Base-by-base conservation (phyloP, 2,888 invertebrate species). In the Ceriagrion tenellum region DNA sequence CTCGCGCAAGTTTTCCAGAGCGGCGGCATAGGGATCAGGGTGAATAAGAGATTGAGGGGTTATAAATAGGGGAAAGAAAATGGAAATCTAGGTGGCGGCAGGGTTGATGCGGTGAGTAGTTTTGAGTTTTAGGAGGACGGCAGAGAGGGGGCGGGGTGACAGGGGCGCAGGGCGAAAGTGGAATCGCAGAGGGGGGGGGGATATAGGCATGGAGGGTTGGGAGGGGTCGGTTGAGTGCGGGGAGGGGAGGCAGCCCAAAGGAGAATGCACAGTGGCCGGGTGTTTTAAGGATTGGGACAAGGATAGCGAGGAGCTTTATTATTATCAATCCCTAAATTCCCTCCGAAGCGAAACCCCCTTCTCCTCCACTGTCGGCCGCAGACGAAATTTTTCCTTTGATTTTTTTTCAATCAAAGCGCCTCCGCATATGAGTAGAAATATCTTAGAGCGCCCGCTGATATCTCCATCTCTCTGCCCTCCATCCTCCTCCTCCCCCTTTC, bases 341-440 rank as follows among this genome's bases (percentile, higher is more conserved):
- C 69, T 74, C 93, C 26, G 0, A n/a, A 59, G 89, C 4, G 81
- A 35, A 81, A 81, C 81, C 81, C 81, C 81, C 16, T 18, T 35
- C 30, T 81, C n/a, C 55, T 89, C 89, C 16, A 30, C 56, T 69
- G 69, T 93, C 93, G 93, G 93, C 74, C 69, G 69, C 93, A 93
- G 63, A 93, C 93, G 47, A 93, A 93, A 74, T 93, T 81, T 69
- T 69, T 35, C 93, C n/a, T 93, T 93, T 40, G 47, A n/a, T 63
- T 93, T 93, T 55, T 93, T 74, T 93, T 93, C 93, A 93, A 93
- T 93, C 93, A 93, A 93, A 93, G 74, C 69, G 93, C 40, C 47
- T 93, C 93, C 93, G 74, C 74, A 93, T 93, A 93, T 81, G 81
- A 81, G n/a, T n/a, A n/a, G 69, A 93, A 93, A 93, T 93, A 81